phyloP scores from a whole-genome alignment of 2,888 invertebrate species.

The Invenusta paracnida region DNA sequence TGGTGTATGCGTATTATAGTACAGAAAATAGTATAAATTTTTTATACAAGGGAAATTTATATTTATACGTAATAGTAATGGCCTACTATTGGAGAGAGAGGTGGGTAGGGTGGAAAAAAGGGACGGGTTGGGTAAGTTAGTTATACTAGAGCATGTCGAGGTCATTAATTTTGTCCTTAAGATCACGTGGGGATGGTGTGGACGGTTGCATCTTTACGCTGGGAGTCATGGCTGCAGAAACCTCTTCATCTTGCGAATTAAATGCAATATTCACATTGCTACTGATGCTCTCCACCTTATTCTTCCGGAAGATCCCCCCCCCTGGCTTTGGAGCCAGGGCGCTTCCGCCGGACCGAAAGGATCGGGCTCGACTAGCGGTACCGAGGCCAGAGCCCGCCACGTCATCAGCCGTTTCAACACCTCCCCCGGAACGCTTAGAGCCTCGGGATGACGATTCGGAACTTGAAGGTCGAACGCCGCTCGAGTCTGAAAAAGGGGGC shows the following conservation, averaged over 20 bases:
- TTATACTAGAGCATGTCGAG: slow-evolving; percentile 8
- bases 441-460: neutral
- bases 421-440: neutral
- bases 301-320: neutral
- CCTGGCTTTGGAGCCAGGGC: too few species aligned
- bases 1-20: too few species aligned
- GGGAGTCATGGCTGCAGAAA: neutral
- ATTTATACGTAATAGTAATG: too few species aligned
- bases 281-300: neutral
- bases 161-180: slow-evolving; percentile 32
- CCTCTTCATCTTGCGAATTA: neutral
- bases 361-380: neutral
- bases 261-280: neutral
- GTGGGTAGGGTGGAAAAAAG: too few species aligned
- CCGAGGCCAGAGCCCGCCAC: too few species aligned
- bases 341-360: neutral
- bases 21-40: too few species aligned
- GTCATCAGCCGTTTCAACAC: neutral
- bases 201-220: neutral
- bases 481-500: neutral
- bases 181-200: slow-evolving; percentile 13
- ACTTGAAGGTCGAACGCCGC: neutral
- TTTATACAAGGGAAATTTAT: too few species aligned
- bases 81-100: too few species aligned
- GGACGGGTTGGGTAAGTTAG: too few species aligned